Evolutionary conservation across 2,888 invertebrate genomes (phyloP), one percentile per base, ranked within the genome.

Genomic region (Leucania comma): DNA sequence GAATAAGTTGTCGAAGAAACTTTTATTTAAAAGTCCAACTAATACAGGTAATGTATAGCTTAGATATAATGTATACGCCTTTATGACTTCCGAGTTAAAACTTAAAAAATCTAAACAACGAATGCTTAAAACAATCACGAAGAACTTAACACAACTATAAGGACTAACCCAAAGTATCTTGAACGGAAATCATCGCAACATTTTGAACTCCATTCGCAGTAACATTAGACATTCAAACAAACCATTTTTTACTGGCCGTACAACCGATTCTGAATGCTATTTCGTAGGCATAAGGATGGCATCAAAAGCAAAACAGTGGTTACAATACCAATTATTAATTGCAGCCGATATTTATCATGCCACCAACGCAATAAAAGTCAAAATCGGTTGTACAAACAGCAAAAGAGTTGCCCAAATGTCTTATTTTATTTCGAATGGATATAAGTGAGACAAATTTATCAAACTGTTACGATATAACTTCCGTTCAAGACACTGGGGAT

Each of bases 81-180:
- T 20, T 32, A 48, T 38, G 17, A 65, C 62, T 6, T 3, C 57
- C 35, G 38, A 51, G 22, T 50, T 62, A 78, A 57, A 50, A 35
- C 74, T 78, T 78, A 78, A 61, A 65, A 22, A 68, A 72, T 29
- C 58, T 72, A 73, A 57, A 65, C 65, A 78, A 74, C 80, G 38
- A 65, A 59, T 53, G 50, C 69, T 79, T 79, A 78, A 61, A 69
- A 56, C 56, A 69, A 61, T 65, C 57, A 74, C 57, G 29, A 57
- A 69, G 51, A 48, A 50, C 24, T n/a, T 69, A 62, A 72, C 26
- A 71, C 57, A 58, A 22, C 5, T 77, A 12, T 60, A 76, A 60
- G 17, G 35, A 46, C 58, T 57, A 57, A 35, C 22, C 57, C 35
- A 57, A 14, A 57, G 57, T 14, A 22, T 56, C 32, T 5, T 1